These are phyloP conservation scores for Agonum fuliginosum DNA, from an alignment of 2,888 invertebrate species.

Conservation along the genomic window DNA sequence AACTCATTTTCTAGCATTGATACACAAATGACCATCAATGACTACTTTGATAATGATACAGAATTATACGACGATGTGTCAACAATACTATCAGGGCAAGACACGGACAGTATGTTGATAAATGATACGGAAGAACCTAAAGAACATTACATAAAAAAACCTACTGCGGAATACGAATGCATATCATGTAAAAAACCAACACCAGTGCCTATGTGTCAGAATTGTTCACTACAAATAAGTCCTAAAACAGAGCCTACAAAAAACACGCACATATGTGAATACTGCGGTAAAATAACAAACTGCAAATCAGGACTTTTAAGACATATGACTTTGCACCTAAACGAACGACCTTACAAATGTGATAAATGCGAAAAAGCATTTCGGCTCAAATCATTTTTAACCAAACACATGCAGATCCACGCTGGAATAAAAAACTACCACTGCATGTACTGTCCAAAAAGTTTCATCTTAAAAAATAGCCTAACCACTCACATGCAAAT, in stretches of 20 bases:
- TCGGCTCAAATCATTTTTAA: slow-evolving; percentile 61
- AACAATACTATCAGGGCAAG: background rate
- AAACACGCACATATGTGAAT: slow-evolving; percentile 63
- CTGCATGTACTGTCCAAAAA: slow-evolving; percentile 64
- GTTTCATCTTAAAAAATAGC: slow-evolving; percentile 63
- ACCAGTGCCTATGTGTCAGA: background rate
- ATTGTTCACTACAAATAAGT: background rate
- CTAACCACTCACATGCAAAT: slow-evolving; percentile 64
- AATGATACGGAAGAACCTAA: background rate
- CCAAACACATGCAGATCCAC: slow-evolving; percentile 64
- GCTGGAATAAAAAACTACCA: slow-evolving; percentile 61
- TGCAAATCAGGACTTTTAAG: slow-evolving; percentile 61
- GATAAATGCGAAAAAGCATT: slow-evolving; percentile 62
- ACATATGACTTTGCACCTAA: slow-evolving; percentile 63
- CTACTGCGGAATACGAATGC: slow-evolving; percentile 32
- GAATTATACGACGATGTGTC: slow-evolving; percentile 12
- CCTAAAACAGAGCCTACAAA: slow-evolving; percentile 9
- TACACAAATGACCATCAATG: background rate
- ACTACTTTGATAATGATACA: background rate
- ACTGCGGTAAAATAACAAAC: slow-evolving; percentile 64
- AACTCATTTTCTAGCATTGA: slow-evolving; percentile 6
- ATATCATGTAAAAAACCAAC: slow-evolving; percentile 31
- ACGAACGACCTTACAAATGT: slow-evolving; percentile 63
- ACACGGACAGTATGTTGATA: background rate
- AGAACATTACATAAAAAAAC: background rate